Evolutionary conservation across 2,113 vertebrate species (phyloP).

Genomic region (Mesocricetus auratus): DNA sequence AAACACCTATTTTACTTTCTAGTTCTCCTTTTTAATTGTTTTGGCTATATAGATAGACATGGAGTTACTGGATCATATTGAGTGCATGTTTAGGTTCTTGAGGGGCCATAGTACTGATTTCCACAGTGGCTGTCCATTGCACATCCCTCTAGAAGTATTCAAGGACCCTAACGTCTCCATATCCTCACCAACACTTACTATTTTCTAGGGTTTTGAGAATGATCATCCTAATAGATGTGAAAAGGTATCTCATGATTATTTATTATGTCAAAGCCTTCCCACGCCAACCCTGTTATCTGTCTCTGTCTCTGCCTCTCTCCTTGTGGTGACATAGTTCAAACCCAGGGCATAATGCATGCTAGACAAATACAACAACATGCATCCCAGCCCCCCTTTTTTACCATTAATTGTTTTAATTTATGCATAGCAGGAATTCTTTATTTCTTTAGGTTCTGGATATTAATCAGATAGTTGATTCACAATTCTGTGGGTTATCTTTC

Average conservation of each 20-base stretch:
- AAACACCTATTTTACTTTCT: not conserved
- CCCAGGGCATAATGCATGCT: not conserved
- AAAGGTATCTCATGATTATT: not conserved
- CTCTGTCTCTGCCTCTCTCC: not conserved
- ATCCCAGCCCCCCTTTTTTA: not conserved
- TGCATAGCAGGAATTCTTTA: not conserved
- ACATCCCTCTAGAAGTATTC: not conserved
- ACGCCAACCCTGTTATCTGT: not conserved
- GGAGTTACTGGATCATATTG: not conserved
- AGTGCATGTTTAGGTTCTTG: not conserved
- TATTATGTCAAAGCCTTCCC: not conserved
- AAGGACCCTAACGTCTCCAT: not conserved
- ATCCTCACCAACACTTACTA: not conserved
- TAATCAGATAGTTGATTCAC: not conserved
- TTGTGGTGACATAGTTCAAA: not conserved
- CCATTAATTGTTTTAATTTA: not conserved
- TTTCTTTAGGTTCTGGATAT: not conserved
- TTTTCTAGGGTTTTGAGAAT: not conserved
- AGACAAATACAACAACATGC: too few species aligned
- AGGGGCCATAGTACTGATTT: not conserved
- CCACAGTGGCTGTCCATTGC: not conserved
- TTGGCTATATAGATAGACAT: not conserved
- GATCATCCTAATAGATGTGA: not conserved
- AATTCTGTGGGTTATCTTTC: not conserved
- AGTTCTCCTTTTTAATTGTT: not conserved